Base-by-base conservation (phyloP, 2,797 vertebrate genomes). In the Octomys mimax region DNA sequence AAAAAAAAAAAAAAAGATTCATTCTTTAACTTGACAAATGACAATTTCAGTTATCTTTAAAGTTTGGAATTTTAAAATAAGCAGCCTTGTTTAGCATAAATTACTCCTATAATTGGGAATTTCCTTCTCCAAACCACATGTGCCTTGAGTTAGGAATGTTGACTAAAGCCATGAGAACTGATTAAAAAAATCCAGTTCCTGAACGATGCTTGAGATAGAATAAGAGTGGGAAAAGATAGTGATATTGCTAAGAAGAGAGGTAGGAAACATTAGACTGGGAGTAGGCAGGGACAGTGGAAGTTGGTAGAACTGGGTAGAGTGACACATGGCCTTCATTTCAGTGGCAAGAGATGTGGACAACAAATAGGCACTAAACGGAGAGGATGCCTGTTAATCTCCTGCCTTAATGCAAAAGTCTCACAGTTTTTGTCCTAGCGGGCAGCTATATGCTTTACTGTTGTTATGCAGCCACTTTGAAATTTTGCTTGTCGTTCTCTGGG, bases 1-100 rank as follows among this genome's bases (percentile, higher is more conserved):
- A n/a, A n/a, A n/a, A n/a, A n/a, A n/a, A n/a, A n/a, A n/a, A n/a
- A n/a, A n/a, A n/a, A n/a, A n/a, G n/a, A n/a, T n/a, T 52, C 28
- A 10, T 83, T 7, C 36, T n/a, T 57, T 75, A 24, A 66, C 95
- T 91, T 93, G 33, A 64, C 24, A 82, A n/a, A 54, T 54, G 31
- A 46, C 89, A 73, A 49, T 71, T 10, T n/a, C 11, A 52, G 0
- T 87, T 2, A 79, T 70, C 6, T 87, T 75, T 73, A 39, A 93
- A 96, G 11, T 93, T 93, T 91, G 42, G 18, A 84, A 62, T 96
- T 96, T 88, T 92, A 46, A 92, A 96, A 82, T 33, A 28, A 62
- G 52, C 42, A n/a, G 22, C 49, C 87, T 79, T 83, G 10, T 92
- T 42, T 68, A 46, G 13, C 81, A 52, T 81, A 79, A 78, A 54